Base-by-base conservation (phyloP, 2,797 vertebrate species). In the Rhinoraja longicauda region DNA sequence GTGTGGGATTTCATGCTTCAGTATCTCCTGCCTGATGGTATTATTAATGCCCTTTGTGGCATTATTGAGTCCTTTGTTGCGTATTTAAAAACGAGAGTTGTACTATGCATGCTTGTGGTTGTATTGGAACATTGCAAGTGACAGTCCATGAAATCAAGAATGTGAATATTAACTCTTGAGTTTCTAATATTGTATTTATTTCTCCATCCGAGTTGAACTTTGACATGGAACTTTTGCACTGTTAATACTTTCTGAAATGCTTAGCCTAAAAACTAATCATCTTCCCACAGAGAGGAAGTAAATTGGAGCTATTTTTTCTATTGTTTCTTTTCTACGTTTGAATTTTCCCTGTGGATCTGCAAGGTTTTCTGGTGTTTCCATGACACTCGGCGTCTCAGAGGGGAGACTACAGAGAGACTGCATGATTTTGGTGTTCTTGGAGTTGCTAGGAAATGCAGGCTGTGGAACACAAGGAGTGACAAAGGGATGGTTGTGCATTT, bases 311-410 rank as follows among this genome's bases (percentile, higher is more conserved):
- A 94, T 96, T 96, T 96, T 95, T 96, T 95, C 95, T 78, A 93
- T 86, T 95, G 93, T 94, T 95, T 95, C 95, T 96, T 96, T 96
- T 94, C 95, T 95, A 93, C 95, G 94, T 95, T 96, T 94, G 94
- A 94, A 94, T 94, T 96, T 95, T 96, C 95, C 95, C 95, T 94
- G 93, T 36, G 94, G 94, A 95, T 93, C 94, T 29, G 93, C 95
- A 95, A 95, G 95, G 94, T 95, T 97, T 94, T 93, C 95, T 39
- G 93, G 93, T 93, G 97, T 97, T 97, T 96, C 96, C 96, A 97
- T 97, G 96, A 95, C 88, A 93, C 94, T 95, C 96, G 97, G 97
- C 97, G 97, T 97, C 95, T 95, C 97, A 97, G 97, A 97, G 97
- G 96, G 96, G 95, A 97, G 96, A 95, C 94, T 94, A 93, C 93